These are phyloP conservation scores for Sylvia borin DNA, from an alignment of 2,797 vertebrate genomes.

Conservation along the genomic window DNA sequence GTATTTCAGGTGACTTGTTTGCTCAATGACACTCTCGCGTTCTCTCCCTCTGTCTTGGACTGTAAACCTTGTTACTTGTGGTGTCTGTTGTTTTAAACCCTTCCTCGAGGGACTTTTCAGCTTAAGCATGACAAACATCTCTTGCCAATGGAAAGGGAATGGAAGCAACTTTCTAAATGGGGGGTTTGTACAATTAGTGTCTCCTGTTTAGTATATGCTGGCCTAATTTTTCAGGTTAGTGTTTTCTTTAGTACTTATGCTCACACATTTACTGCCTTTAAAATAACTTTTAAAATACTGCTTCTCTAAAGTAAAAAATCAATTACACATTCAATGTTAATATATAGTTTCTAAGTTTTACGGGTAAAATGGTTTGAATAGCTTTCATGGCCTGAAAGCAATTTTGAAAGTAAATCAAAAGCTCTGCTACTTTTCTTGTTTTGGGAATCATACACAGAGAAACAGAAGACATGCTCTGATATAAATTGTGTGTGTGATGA, in stretches of 20 bases:
- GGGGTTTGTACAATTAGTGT: background rate
- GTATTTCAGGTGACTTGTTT: background rate
- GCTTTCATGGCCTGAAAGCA: background rate
- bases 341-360: background rate
- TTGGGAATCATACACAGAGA: background rate
- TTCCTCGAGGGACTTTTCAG: background rate
- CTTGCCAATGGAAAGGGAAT: background rate
- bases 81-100: background rate
- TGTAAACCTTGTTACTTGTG: background rate
- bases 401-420: background rate
- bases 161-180: background rate
- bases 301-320: background rate
- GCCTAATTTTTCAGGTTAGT: background rate
- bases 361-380: background rate
- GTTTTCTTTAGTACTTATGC: background rate
- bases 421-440: background rate
- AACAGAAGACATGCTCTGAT: background rate
- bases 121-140: background rate
- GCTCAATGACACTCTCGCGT: rapidly evolving
- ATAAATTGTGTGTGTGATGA: background rate
- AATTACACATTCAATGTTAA: background rate
- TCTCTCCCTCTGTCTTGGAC: background rate
- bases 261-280: background rate
- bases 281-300: background rate
- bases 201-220: background rate